Evolutionary conservation across 2,888 invertebrate genomes (phyloP).

Genomic region (Gari tellinella): DNA sequence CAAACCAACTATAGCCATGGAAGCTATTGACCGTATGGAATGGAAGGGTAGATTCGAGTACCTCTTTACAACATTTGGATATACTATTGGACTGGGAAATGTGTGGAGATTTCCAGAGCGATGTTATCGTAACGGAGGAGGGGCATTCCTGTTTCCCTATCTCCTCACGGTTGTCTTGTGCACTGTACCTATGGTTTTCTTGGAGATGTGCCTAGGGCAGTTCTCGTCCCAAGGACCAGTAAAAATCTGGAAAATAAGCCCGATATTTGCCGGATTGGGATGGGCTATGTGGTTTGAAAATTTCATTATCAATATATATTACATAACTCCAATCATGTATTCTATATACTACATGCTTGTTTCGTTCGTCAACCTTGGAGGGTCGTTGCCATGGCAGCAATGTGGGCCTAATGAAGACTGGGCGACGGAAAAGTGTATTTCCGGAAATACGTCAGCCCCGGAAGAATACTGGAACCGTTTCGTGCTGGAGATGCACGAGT

Average conservation of each 20-base stretch:
- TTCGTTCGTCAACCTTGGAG: conserved; percentile 33
- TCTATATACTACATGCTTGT: conserved; percentile 31
- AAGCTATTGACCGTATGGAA: conserved; percentile 3
- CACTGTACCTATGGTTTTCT: conserved; percentile 29
- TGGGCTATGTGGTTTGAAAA: conserved; percentile 33
- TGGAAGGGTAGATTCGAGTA: conserved; percentile 46
- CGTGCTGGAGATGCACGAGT: conserved; percentile 22
- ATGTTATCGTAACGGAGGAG: conserved; percentile 39
- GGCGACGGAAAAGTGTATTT: conserved; percentile 17
- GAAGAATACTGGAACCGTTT: conserved; percentile 36
- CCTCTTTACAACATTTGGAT: conserved; percentile 33
- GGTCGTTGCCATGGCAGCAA: conserved; percentile 30
- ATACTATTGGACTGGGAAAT: conserved; percentile 37
- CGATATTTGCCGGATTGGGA: conserved; percentile 35
- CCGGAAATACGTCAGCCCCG: conserved; percentile 11
- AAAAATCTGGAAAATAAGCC: conserved; percentile 32
- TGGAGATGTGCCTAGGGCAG: conserved; percentile 37
- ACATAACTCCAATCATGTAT: conserved; percentile 38
- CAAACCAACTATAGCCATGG: too few species aligned
- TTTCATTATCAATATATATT: conserved; percentile 33
- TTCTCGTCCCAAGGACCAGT: conserved; percentile 35
- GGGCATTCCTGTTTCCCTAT: conserved; percentile 39
- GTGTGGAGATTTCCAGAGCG: conserved; percentile 42
- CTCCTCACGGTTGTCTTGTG: conserved; percentile 21
- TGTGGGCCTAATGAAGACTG: conserved; percentile 19